Percentiles rank a stretch among this genome's conserved stretches.
These are phyloP conservation scores for Caenorhabditis afra DNA, from an alignment of 2,888 invertebrate genomes.

Conservation along the genomic window DNA sequence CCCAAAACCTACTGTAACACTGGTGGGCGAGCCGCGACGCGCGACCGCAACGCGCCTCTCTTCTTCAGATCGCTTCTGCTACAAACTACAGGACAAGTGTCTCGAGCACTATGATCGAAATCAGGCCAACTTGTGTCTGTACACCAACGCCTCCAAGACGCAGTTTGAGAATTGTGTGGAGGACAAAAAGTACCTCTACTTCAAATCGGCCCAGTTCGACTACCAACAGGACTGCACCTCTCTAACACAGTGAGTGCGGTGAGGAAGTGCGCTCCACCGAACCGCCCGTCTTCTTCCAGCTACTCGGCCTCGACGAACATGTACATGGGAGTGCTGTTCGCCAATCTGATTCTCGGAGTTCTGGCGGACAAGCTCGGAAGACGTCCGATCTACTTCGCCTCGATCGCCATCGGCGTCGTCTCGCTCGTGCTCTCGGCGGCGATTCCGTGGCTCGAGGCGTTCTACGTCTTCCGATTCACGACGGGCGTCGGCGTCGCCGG, in stretches of 20 bases:
- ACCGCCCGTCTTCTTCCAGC: conserved; percentile 13
- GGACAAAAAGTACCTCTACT: conserved; percentile 43
- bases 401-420: conserved; percentile 39
- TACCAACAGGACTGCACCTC: conserved; percentile 56
- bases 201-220: conserved; percentile 51
- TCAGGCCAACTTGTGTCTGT: conserved; percentile 22
- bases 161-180: conserved; percentile 37
- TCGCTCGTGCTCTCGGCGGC: conserved; percentile 42
- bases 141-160: conserved; percentile 5
- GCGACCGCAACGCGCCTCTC: not conserved
- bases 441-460: conserved; percentile 24
- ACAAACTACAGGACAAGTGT: conserved; percentile 46
- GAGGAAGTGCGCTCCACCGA: not conserved
- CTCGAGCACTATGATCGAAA: conserved; percentile 34
- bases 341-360: conserved; percentile 46
- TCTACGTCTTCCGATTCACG: conserved; percentile 53
- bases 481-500: conserved; percentile 49
- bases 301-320: conserved; percentile 45
- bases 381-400: conserved; percentile 40
- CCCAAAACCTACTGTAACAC: conserved; percentile 48
- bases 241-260: conserved; percentile 17
- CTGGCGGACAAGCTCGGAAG: conserved; percentile 50
- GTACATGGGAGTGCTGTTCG: conserved; percentile 43
- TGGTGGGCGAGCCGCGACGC: conserved; percentile 1
- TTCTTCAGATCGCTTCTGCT: conserved; percentile 39